Percentiles rank a stretch among this genome's conserved stretches.
These are phyloP conservation scores for Hippocampus comes DNA, from an alignment of 2,113 vertebrate species.

Conservation along the genomic window DNA sequence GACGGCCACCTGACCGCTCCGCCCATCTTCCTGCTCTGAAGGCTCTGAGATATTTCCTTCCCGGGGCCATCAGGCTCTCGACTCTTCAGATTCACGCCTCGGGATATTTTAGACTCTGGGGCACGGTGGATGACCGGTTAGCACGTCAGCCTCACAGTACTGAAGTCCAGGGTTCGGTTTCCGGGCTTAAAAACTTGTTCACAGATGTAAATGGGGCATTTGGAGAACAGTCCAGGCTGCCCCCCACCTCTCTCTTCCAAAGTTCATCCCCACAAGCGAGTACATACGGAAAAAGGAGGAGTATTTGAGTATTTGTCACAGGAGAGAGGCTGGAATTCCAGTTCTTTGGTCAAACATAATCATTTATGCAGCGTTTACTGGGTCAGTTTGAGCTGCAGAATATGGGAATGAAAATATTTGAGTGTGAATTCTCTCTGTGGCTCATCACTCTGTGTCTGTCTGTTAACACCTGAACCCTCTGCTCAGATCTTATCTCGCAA, in stretches of 20 bases:
- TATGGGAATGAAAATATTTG: conserved; percentile 43
- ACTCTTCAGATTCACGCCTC: not conserved
- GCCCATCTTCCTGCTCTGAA: not conserved
- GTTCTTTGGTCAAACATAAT: not conserved
- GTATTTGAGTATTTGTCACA: not conserved
- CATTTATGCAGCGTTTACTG: not conserved
- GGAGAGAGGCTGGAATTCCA: not conserved
- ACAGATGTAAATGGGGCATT: not conserved
- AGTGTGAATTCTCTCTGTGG: conserved; percentile 38
- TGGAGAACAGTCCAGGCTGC: not conserved
- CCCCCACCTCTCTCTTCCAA: not conserved
- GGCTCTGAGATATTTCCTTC: not conserved
- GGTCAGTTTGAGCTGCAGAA: conserved; percentile 51
- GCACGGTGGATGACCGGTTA: no score
- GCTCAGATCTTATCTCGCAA: conserved; percentile 68
- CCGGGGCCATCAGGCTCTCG: not conserved
- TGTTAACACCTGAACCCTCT: conserved; percentile 63
- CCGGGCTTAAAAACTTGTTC: not conserved
- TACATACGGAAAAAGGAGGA: not conserved
- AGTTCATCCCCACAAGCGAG: not conserved
- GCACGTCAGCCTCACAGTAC: no score
- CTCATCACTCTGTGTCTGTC: conserved; percentile 63
- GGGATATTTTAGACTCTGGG: not conserved
- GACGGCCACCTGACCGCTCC: not conserved
- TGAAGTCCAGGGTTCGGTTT: no score